A percentile compares a stretch with the other conserved stretches of the same genome.
phyloP scores from a whole-genome alignment of 1,140 invertebrate genomes.

The Diorhabda carinulata region DNA sequence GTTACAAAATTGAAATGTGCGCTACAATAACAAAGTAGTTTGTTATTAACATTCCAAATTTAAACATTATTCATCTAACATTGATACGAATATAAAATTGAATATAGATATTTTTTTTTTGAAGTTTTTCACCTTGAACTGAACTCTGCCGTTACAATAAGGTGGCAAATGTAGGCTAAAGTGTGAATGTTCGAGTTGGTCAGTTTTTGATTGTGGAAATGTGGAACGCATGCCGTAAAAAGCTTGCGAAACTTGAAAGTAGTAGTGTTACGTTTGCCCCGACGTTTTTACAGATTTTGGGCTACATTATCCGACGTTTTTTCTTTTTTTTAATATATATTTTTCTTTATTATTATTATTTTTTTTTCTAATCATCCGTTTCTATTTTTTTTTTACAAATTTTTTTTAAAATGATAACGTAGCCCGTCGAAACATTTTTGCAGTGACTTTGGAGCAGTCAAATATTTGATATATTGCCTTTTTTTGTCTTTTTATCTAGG shows the following conservation, averaged over 20 bases:
- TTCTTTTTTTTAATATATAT: not conserved
- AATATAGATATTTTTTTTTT: too few species aligned
- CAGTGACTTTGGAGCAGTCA: conserved; percentile 41
- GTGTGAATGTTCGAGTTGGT: conserved; percentile 27
- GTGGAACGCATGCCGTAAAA: conserved; percentile 37
- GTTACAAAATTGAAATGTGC: too few species aligned
- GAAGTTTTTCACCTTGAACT: conserved; percentile 26
- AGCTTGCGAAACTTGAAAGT: conserved; percentile 29
- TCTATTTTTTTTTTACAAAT: conserved; percentile 4
- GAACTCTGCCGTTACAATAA: conserved; percentile 8
- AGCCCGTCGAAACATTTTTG: conserved; percentile 32
- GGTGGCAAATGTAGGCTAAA: conserved; percentile 36
- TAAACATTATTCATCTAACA: too few species aligned
- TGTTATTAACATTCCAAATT: too few species aligned
- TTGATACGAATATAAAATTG: too few species aligned
- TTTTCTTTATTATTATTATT: too few species aligned
- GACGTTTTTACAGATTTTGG: conserved; percentile 30
- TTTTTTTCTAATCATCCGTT: conserved; percentile 18
- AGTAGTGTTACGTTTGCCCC: conserved; percentile 40
- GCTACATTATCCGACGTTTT: conserved; percentile 32
- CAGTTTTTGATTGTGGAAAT: not conserved
- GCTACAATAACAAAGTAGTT: too few species aligned
- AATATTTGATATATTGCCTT: conserved; percentile 41
- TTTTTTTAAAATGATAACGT: conserved; percentile 29
- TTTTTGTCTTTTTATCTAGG: conserved; percentile 42